Base-by-base conservation (phyloP, 2,888 invertebrate genomes). In the Hirtodrosophila alboralis region DNA sequence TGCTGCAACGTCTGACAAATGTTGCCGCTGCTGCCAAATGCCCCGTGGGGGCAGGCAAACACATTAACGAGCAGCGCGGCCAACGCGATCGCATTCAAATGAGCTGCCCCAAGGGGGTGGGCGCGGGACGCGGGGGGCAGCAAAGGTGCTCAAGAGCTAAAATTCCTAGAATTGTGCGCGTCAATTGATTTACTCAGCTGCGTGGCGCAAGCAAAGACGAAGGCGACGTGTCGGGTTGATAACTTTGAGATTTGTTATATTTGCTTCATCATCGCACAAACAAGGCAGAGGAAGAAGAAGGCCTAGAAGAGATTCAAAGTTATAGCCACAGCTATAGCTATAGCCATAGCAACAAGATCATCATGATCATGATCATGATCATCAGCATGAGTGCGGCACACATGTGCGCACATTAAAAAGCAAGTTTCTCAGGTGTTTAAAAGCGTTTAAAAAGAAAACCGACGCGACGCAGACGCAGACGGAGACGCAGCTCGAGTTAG, bases 151-250 rank as follows among this genome's bases (percentile, higher is more conserved):
- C n/a, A n/a, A n/a, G n/a, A n/a, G n/a, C n/a, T n/a, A n/a, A 58
- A 88, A 89, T 90, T 90, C 90, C 85, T 87, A 86, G 90, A 90
- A 90, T 87, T 86, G 86, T 79, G 79, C 84, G 86, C 86, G 74
- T 86, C 89, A 90, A 89, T 90, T 90, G 90, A 90, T 90, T 90
- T 90, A 88, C 90, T 90, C 90, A 90, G 90, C 89, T 90, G 90
- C 87, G 86, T 83, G 85, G 80, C 64, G 59, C 51, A 37, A 14
- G 28, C 40, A 8, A 33, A 45, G 54, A 21, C 23, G 59, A 37
- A 40, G 47, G 68, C 61, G 58, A 73, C 58, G 58, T 60, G 67
- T 62, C 70, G 73, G 79, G 78, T 75, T 79, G 85, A 80, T 85
- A 80, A 78, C 85, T 85, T 79, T 75, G 69, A 78, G 85, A 85